Conservation (phyloP, 2,797 vertebrate species). For the Philypnodon macrostomus region DNA sequence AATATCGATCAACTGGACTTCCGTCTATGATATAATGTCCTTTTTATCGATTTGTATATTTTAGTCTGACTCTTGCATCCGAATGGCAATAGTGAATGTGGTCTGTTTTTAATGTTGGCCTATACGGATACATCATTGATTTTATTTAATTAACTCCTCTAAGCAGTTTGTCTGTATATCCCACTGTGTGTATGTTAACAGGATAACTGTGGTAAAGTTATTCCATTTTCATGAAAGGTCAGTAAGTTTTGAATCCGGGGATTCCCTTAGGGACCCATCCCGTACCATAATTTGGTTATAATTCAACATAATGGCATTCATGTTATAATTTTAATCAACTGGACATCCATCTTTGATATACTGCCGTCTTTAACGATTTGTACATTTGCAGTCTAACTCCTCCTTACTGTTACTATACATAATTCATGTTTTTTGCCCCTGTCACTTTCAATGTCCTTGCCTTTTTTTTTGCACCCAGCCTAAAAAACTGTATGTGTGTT, state of each 20-base stretch:
- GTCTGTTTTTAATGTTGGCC: too few relatives aligned
- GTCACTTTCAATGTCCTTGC: constrained; percentile 15
- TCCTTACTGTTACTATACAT: constrained; percentile 11
- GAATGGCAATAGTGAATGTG: too few relatives aligned
- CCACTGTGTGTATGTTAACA: too few relatives aligned
- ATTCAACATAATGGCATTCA: too few relatives aligned
- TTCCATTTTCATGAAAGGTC: too few relatives aligned
- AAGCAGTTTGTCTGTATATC: too few relatives aligned
- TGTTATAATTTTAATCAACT: constrained; percentile 26
- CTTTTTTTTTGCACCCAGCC: constrained; percentile 31
- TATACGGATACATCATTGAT: too few relatives aligned
- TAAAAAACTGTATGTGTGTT: constrained; percentile 44
- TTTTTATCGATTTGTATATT: constrained; percentile 22
- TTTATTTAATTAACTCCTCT: too few relatives aligned
- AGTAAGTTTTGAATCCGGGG: too few relatives aligned
- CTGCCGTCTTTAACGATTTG: constrained; percentile 19
- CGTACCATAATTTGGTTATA: too few relatives aligned
- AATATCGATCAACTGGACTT: constrained; percentile 26
- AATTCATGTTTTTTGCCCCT: constrained; percentile 15
- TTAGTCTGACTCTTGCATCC: constrained; percentile 3
- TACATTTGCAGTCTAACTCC: constrained; percentile 6
- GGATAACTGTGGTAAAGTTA: too few relatives aligned
- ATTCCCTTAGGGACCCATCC: too few relatives aligned
- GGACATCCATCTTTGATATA: constrained; percentile 11
- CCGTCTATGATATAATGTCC: constrained; percentile 11